Conservation (phyloP, 2,888 invertebrate genomes). For the Peribatodes rhomboidaria region DNA sequence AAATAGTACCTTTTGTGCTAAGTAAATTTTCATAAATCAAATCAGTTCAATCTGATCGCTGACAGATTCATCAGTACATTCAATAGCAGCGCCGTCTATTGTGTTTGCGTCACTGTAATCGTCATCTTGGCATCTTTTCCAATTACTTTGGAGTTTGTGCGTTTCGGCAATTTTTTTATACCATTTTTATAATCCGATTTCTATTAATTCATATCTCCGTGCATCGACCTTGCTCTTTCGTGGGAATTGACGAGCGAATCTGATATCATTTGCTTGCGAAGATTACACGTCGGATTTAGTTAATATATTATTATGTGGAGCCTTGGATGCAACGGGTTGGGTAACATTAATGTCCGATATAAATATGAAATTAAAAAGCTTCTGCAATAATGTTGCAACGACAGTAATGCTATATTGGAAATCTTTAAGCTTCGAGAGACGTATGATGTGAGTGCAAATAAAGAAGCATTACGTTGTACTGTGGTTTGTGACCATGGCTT, state of each 20-base stretch:
- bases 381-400: conserved; percentile 18
- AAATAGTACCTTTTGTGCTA: conserved; percentile 37
- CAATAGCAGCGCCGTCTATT: conserved; percentile 54
- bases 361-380: conserved; percentile 19
- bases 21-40: conserved; percentile 47
- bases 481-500: conserved; percentile 6
- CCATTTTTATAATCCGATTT: conserved; percentile 55
- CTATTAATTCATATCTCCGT: conserved; percentile 49
- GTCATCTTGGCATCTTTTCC: conserved; percentile 54
- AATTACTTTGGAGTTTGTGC: conserved; percentile 55
- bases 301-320: conserved; percentile 24
- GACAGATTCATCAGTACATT: conserved; percentile 53
- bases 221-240: conserved; percentile 61
- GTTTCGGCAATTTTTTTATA: conserved; percentile 44
- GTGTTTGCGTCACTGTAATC: conserved; percentile 53
- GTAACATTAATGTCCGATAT: conserved; percentile 16
- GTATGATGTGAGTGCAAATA: not conserved
- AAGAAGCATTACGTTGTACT: not conserved
- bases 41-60: conserved; percentile 51
- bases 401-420: not conserved
- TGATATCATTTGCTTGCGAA: conserved; percentile 33
- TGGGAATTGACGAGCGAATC: conserved; percentile 47
- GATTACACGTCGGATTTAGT: conserved; percentile 31
- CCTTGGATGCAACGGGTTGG: conserved; percentile 32
- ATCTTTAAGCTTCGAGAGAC: conserved; percentile 3